phyloP scores from a whole-genome alignment of 2,113 vertebrate genomes.

The Oxyura jamaicensis region DNA sequence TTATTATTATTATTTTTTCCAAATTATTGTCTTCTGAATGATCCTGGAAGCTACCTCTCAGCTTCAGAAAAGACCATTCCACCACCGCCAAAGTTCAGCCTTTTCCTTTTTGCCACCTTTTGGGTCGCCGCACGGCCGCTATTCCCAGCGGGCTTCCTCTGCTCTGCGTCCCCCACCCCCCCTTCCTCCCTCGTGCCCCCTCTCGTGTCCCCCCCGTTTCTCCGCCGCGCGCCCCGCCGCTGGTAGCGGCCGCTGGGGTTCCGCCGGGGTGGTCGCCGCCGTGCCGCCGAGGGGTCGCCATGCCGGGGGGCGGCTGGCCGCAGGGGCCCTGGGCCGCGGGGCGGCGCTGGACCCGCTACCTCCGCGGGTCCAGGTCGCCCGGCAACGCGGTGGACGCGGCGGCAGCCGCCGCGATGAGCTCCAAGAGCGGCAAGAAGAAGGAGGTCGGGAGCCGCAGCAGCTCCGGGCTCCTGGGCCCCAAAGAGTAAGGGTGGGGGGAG shows the following conservation, averaged over 20 bases:
- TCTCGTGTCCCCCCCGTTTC: too few relatives aligned
- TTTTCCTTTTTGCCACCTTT: rapidly evolving
- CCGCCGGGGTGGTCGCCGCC: too few relatives aligned
- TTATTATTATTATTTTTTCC: too few relatives aligned
- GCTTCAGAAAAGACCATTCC: rapidly evolving
- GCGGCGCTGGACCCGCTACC: neutral
- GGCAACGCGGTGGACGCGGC: conserved; percentile 51
- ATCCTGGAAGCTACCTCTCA: rapidly evolving
- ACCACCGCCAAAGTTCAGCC: rapidly evolving
- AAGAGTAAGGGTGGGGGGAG: conserved; percentile 11
- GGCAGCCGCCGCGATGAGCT: neutral
- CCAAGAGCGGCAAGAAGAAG: conserved; percentile 34
- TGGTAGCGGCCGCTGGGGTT: too few relatives aligned
- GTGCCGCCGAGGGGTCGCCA: too few relatives aligned
- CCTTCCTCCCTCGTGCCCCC: too few relatives aligned
- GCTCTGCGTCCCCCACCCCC: too few relatives aligned
- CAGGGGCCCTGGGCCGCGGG: neutral
- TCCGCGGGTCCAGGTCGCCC: neutral
- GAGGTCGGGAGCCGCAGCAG: neutral
- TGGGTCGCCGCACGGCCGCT: too few relatives aligned
- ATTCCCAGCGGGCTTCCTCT: too few relatives aligned
- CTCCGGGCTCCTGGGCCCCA: neutral
- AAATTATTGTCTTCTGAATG: neutral
- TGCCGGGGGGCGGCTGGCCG: neutral
- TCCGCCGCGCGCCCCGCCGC: too few relatives aligned